Conservation (phyloP, 2,888 invertebrate genomes). For the Drosophila trichaetosa region DNA sequence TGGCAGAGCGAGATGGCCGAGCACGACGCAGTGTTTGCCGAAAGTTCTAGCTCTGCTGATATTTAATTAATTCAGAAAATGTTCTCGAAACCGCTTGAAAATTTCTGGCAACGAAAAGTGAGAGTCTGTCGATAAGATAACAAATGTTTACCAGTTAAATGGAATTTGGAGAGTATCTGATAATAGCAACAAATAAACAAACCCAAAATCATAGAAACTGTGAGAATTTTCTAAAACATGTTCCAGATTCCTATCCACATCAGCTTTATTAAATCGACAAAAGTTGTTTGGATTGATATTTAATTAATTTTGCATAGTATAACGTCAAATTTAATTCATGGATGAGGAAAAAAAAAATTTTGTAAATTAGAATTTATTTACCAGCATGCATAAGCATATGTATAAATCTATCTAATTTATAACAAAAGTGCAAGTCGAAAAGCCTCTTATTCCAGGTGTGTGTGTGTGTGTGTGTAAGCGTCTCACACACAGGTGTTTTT, state of each 20-base stretch:
- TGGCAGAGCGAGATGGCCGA: conserved; percentile 13
- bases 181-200: conserved; percentile 4
- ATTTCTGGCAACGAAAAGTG: conserved; percentile 53
- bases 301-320: neutral
- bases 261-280: neutral
- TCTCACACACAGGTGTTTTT: conserved; percentile 34
- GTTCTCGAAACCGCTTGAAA: conserved; percentile 58
- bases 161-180: neutral
- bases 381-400: neutral
- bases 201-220: neutral
- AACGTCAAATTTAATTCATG: neutral
- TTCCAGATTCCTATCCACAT: conserved; percentile 3
- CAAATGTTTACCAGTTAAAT: conserved; percentile 1
- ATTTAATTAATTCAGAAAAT: conserved; percentile 6
- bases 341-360: neutral
- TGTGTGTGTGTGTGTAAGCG: conserved; percentile 13
- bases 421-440: neutral
- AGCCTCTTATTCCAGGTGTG: neutral
- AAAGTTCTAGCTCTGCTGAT: conserved; percentile 43
- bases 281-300: neutral
- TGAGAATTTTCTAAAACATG: conserved; percentile 4
- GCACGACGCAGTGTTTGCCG: conserved; percentile 24
- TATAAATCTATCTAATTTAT: neutral
- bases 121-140: conserved; percentile 42
- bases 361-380: neutral